phyloP scores from a whole-genome alignment of 2,797 vertebrate species.

The Anas georgica region DNA sequence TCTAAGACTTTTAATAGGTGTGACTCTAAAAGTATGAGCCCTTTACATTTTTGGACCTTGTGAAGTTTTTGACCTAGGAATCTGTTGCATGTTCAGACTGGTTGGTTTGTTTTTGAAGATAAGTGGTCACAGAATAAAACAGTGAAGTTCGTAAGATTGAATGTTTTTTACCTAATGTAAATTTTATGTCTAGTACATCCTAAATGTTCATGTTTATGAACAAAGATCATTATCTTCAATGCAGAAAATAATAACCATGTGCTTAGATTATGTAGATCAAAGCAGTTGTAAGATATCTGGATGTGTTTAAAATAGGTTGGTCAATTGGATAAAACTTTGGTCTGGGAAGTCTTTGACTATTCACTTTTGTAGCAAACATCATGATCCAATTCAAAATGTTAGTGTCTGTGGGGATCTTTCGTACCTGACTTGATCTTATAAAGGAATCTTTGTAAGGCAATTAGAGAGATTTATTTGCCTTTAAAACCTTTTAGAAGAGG shows the following conservation, averaged over 20 bases:
- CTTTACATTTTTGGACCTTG: background rate
- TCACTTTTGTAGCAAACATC: background rate
- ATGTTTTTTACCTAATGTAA: background rate
- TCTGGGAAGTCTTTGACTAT: background rate
- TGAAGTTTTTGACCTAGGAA: background rate
- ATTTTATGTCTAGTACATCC: background rate
- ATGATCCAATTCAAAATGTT: background rate
- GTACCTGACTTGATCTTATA: background rate
- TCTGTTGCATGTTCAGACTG: background rate
- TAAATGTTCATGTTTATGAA: background rate
- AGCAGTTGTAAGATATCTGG: background rate
- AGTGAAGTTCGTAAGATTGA: accelerated
- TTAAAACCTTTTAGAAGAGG: background rate
- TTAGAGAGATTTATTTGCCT: background rate
- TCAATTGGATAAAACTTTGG: background rate
- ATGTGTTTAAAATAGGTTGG: background rate
- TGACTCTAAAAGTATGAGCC: background rate
- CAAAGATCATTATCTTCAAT: background rate
- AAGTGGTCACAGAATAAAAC: background rate
- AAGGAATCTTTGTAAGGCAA: background rate
- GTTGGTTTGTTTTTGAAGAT: background rate
- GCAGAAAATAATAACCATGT: background rate
- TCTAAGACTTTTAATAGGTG: background rate
- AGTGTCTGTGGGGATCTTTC: background rate
- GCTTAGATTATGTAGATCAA: background rate